Evolutionary conservation across 2,888 invertebrate genomes (phyloP), one percentile per base, ranked within the genome.

Genomic region (Acanthosoma haemorrhoidale): DNA sequence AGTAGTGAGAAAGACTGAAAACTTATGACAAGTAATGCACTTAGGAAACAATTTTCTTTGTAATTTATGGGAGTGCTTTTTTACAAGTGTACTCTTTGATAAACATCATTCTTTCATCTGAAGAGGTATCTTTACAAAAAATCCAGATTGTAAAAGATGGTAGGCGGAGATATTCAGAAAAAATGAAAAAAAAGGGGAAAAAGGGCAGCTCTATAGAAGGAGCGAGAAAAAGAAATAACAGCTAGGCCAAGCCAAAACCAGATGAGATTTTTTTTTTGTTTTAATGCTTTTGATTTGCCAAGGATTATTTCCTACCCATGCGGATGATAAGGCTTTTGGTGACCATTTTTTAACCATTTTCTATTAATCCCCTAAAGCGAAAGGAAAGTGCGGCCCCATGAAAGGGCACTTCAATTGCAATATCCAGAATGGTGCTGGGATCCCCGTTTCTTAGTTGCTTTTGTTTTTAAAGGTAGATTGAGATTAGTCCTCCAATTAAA

Each of bases 51-150:
- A 25, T 51, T 51, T 21, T 21, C 13, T 43, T 43, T 21, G 18
- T 51, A 51, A 51, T 51, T 51, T 51, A 51, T 25, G 51, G 25
- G 51, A 51, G 51, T 51, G 51, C 51, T 51, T 25, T n/a, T 51
- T 25, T 25, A 21, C 51, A 51, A 51, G 51, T 25, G n/a, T 51
- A 13, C 51, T n/a, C 25, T 51, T 51, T 51, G 51, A 51, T 13
- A 25, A 51, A 25, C 51, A 2, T 25, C 51, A 25, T 51, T 51
- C 51, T n/a, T 51, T 51, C 51, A 51, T 51, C 4, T 51, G 51
- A 21, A 51, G 25, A 13, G 51, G 25, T 21, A n/a, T n/a, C n/a
- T n/a, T n/a, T n/a, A 51, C 51, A 25, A 25, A 25, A 25, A 51
- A 4, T 3, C 1, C 4, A 39, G 2, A 15, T 6, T 16, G 16